Base-by-base conservation (phyloP, 2,888 invertebrate species). In the Epinotia ramella region DNA sequence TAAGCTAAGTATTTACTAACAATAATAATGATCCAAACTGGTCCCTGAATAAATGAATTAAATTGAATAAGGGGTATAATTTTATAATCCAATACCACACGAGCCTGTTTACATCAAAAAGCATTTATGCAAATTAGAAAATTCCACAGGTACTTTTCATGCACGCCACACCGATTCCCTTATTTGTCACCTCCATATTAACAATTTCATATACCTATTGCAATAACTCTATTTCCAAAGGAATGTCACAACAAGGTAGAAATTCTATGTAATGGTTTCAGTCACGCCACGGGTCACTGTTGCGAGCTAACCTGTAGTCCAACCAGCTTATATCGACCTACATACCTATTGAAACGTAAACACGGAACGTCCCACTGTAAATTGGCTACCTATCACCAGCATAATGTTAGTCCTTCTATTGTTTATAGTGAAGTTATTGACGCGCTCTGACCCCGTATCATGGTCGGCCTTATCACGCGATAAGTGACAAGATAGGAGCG, bases 231-330 rank as follows among this genome's bases (percentile, higher is more conserved):
- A 49, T 70, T 70, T 60, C 18, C 28, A 53, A 28, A 53, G 11
- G 18, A 73, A 67, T 67, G 60, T 73, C 53, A 59, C 33, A 49
- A 66, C 70, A 70, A 24, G 18, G 40, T 44, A 63, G 16, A 46
- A 59, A 59, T 20, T n/a, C 20, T 18, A 63, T 63, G 13, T 40
- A 73, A 60, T 73, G 40, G 40, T 24, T 12, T 60, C 20, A 40
- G 67, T 67, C 73, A 73, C 73, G 73, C 73, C 12, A 73, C n/a
- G 44, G 73, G 73, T 73, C 73, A 53, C 24, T 60, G 33, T 33
- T 33, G 40, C 18, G 60, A 44, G 46, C 40, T 9, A 62, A 73
- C 73, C 73, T 67, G 67, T 67, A 67, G 53, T n/a, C 46, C 46
- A 12, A 1, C 73, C 67, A 73, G 12, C 60, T 24, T 20, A 20